Percentiles rank a stretch among this genome's conserved stretches.
Conservation (phyloP, 2,888 invertebrate genomes). For the Tanaodytes sp. region DNA sequence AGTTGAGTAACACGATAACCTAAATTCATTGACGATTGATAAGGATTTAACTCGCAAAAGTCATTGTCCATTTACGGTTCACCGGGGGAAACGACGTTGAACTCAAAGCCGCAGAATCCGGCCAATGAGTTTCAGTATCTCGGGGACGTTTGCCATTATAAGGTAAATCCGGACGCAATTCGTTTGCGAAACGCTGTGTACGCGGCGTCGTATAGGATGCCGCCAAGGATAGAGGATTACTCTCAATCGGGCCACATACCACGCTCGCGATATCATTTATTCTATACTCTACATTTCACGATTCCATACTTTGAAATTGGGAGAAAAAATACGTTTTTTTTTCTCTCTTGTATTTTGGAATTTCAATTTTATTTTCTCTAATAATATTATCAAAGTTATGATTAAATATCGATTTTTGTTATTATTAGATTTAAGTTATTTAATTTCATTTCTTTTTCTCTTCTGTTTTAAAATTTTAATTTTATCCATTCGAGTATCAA, state of each 20-base stretch:
- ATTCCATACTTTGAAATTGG: too few species aligned
- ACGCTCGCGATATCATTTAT: conserved; percentile 27
- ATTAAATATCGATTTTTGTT: too few species aligned
- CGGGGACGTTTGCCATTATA: conserved; percentile 58
- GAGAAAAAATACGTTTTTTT: too few species aligned
- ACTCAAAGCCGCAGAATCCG: conserved; percentile 50
- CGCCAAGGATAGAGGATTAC: conserved; percentile 70
- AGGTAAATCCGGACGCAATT: conserved; percentile 69
- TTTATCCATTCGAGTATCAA: too few species aligned
- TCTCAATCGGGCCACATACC: conserved; percentile 50
- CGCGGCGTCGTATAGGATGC: conserved; percentile 64
- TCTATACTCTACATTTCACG: too few species aligned
- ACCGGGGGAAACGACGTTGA: conserved; percentile 39
- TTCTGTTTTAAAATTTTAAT: too few species aligned
- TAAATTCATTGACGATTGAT: conserved; percentile 27
- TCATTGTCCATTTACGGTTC: conserved; percentile 36
- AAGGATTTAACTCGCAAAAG: conserved; percentile 29
- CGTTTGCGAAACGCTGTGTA: conserved; percentile 71
- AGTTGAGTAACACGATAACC: conserved; percentile 32
- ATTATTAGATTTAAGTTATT: too few species aligned
- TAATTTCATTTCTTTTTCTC: too few species aligned
- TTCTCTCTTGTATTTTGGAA: too few species aligned
- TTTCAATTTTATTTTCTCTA: too few species aligned
- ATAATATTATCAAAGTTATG: too few species aligned
- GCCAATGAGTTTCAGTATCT: conserved; percentile 49